Evolutionary conservation across 2,797 vertebrate genomes (phyloP).

Genomic region (Sternarchorhynchus goeldii): DNA sequence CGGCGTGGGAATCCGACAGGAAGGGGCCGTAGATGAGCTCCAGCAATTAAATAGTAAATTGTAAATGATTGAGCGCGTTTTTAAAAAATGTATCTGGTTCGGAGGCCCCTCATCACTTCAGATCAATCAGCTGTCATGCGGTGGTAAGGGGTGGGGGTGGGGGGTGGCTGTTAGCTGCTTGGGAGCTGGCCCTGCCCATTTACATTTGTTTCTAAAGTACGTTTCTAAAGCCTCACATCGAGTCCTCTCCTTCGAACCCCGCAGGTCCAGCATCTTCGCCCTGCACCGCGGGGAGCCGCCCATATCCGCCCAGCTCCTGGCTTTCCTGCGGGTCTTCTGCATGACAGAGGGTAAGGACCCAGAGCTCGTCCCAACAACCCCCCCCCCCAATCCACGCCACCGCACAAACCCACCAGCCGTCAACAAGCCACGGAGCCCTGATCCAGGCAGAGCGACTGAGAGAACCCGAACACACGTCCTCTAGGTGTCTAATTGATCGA

Average conservation of each 20-base stretch:
- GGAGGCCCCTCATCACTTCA: constrained; percentile 54
- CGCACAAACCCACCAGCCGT: too few species aligned
- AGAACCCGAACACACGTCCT: constrained; percentile 28
- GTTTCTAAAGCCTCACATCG: constrained; percentile 29
- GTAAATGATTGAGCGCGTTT: constrained; percentile 60
- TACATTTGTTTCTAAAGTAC: constrained; percentile 27
- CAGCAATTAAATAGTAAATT: constrained; percentile 62
- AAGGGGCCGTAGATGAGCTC: constrained; percentile 43
- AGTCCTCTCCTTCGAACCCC: constrained; percentile 48
- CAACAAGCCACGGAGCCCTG: too few species aligned
- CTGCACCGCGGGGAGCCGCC: constrained; percentile 91
- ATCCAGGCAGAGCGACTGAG: constrained; percentile 15
- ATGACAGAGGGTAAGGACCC: constrained; percentile 89
- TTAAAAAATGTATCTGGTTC: constrained; percentile 60
- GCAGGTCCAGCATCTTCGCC: constrained; percentile 93
- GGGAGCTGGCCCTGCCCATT: constrained; percentile 44
- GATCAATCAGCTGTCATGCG: constrained; percentile 59
- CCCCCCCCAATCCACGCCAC: background rate
- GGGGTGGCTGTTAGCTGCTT: constrained; percentile 17
- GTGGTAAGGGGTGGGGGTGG: constrained; percentile 15
- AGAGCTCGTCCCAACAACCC: background rate
- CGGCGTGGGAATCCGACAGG: constrained; percentile 43
- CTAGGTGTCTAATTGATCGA: constrained; percentile 67
- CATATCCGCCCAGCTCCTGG: constrained; percentile 93
- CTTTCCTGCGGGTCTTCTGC: constrained; percentile 97